A percentile compares a stretch with the other conserved stretches of the same genome.
phyloP scores from a whole-genome alignment of 2,797 vertebrate species.

The Varecia variegata region DNA sequence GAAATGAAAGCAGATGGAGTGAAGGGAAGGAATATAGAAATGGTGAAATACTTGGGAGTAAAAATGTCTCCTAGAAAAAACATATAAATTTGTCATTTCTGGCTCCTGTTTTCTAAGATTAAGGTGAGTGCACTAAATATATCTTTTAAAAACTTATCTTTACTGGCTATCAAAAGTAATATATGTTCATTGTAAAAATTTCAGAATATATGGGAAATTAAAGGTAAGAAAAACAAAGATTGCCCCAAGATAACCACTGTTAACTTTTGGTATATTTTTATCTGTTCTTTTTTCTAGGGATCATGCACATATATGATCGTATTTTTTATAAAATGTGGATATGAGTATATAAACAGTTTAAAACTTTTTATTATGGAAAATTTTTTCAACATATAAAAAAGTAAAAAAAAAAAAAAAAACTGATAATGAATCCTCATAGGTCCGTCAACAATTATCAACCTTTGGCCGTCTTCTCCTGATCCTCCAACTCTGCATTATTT shows the following conservation, averaged over 20 bases:
- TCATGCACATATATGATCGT: background rate
- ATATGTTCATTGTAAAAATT: background rate
- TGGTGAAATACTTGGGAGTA: background rate
- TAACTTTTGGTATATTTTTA: background rate
- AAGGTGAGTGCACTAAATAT: background rate
- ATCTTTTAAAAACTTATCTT: background rate
- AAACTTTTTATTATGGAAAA: background rate
- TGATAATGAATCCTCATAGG: background rate
- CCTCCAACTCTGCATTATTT: background rate
- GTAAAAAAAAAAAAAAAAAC: background rate
- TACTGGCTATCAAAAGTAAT: background rate
- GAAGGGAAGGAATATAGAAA: background rate
- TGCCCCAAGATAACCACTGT: background rate
- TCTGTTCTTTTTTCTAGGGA: background rate
- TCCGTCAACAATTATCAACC: background rate
- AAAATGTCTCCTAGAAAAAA: background rate
- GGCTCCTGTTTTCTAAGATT: slow-evolving; percentile 4
- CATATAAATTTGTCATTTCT: background rate
- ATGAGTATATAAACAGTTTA: background rate
- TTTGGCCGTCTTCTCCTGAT: background rate
- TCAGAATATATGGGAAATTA: background rate
- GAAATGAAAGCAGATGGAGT: background rate
- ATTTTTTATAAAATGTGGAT: background rate
- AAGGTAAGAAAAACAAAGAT: background rate
- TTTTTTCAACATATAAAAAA: background rate